Conservation (phyloP, 1,140 invertebrate genomes). For the Pectinophora gossypiella region DNA sequence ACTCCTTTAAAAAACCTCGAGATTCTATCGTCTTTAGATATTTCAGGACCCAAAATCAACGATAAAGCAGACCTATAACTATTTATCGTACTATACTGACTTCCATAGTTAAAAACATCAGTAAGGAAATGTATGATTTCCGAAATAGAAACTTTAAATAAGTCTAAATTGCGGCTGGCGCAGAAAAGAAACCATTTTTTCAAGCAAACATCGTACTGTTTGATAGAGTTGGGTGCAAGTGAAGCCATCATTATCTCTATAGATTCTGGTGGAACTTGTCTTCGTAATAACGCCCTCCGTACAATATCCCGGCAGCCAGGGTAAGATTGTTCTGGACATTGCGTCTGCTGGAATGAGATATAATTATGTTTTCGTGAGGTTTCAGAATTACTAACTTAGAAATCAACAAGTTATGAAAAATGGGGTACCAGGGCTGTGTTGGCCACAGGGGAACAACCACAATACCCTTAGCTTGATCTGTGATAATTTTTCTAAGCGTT, state of each 20-base stretch:
- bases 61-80: conserved; percentile 1
- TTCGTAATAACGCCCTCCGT: not conserved
- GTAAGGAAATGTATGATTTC: conserved; percentile 4
- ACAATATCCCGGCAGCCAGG: not conserved
- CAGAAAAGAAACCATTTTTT: not conserved
- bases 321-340: not conserved
- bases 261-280: not conserved
- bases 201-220: not conserved
- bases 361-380: not conserved
- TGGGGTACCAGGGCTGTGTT: not conserved
- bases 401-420: not conserved
- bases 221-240: not conserved
- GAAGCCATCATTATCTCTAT: not conserved
- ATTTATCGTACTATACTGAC: conserved; percentile 9
- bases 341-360: not conserved
- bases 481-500: not conserved
- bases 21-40: not conserved
- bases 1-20: conserved; percentile 7
- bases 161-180: not conserved
- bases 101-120: not conserved
- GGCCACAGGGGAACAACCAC: not conserved
- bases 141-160: conserved; percentile 5
- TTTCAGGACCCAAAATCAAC: not conserved
- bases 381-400: not conserved
- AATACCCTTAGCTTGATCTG: not conserved